Base-by-base conservation (phyloP, 1,140 invertebrate genomes). In the Drosophila nikananu region DNA sequence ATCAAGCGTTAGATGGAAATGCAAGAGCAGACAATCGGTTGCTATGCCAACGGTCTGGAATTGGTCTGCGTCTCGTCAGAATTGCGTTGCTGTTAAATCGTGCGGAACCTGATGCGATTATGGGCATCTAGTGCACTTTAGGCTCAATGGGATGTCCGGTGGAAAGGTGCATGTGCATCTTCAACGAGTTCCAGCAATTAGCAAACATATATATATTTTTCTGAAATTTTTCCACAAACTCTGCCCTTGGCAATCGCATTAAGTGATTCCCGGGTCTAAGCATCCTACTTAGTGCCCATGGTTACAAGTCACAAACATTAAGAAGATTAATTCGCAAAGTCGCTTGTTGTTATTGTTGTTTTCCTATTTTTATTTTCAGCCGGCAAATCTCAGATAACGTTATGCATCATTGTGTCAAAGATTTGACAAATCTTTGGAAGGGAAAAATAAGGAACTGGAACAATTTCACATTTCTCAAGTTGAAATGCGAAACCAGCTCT, bases 71-170 rank as follows among this genome's bases (percentile, higher is more conserved):
- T 52, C 42, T 37, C 46, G 55, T 68, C 63, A 39, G 76, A 68
- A 83, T 87, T 83, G 81, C 86, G 81, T 76, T 70, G 71, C 79
- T 86, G 86, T 91, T 92, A 81, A 92, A 92, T 92, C 90, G 91
- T 72, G 81, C 66, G 73, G 90, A 92, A 92, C 75, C 65, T 92
- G 86, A 92, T 87, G 81, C 83, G 90, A 92, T 92, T 92, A 91
- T 86, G 73, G 52, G 51, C 84, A 54, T 59, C 67, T 54, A 35
- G 58, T 78, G 52, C 63, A 70, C 25, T 42, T 17, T 37, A 12
- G 46, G 51, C 39, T 17, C 27, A n/a, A 32, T 32, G 58, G 46
- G 25, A 30, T 39, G 59, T 23, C 1, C 42, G 15, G 23, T 41
- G 37, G 17, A 44, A 23, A 55, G 58, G 71, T 70, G 37, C 64